phyloP scores from a whole-genome alignment of 2,888 invertebrate species.

The Pycnomerus fuliginosus region DNA sequence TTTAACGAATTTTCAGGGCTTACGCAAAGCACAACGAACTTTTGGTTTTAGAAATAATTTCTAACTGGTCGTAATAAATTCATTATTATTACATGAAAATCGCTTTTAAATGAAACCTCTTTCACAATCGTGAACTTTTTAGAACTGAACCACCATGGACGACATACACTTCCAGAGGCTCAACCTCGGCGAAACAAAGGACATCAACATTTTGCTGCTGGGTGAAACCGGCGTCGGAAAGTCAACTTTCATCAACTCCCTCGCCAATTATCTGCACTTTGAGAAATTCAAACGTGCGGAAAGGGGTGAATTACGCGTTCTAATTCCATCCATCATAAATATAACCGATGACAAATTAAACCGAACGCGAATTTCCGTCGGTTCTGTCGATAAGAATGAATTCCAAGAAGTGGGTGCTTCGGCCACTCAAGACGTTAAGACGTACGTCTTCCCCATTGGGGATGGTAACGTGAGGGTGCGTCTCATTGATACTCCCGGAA shows the following conservation, averaged over 20 bases:
- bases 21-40: too few species aligned
- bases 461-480: constrained; percentile 33
- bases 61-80: too few species aligned
- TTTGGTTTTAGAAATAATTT: too few species aligned
- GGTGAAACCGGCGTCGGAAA: constrained; percentile 48
- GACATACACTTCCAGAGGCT: too few species aligned
- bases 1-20: too few species aligned
- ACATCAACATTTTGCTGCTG: constrained; percentile 43
- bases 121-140: too few species aligned
- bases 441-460: constrained; percentile 34
- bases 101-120: too few species aligned
- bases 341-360: constrained; percentile 35
- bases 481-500: constrained; percentile 47
- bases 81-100: too few species aligned
- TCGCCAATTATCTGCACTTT: constrained; percentile 42
- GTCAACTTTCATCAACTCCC: constrained; percentile 47
- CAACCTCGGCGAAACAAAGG: not conserved
- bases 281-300: constrained; percentile 32
- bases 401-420: constrained; percentile 26
- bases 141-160: too few species aligned
- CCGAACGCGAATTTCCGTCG: constrained; percentile 29
- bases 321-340: constrained; percentile 40
- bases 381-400: constrained; percentile 36
- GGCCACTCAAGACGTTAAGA: constrained; percentile 34
- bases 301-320: constrained; percentile 29